A percentile compares a stretch with the other conserved stretches of the same genome.
These are phyloP conservation scores for Ornithorhynchus anatinus DNA, from an alignment of 2,113 vertebrate genomes.

Conservation along the genomic window DNA sequence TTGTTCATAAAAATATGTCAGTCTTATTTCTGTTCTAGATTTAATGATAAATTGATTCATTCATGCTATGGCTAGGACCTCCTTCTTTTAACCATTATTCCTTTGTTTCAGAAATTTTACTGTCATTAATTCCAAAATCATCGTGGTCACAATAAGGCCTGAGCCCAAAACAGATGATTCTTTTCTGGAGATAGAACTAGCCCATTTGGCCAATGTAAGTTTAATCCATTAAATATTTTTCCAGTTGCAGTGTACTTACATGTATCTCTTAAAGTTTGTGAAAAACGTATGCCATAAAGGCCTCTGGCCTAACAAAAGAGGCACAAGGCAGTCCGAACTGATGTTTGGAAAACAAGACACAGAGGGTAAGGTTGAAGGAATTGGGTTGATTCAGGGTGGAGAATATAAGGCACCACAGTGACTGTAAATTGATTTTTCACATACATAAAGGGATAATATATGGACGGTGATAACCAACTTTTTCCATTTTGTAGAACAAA, in stretches of 20 bases:
- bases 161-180: slow-evolving; percentile 88
- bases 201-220: slow-evolving; percentile 96
- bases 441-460: too few species aligned
- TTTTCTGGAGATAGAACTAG: slow-evolving; percentile 94
- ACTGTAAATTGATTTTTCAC: too few species aligned
- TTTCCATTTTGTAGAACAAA: too few species aligned
- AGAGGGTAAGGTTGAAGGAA: not conserved
- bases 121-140: slow-evolving; percentile 96
- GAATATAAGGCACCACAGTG: not conserved
- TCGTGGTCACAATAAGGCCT: slow-evolving; percentile 94
- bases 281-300: not conserved
- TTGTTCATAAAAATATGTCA: not conserved
- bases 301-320: not conserved
- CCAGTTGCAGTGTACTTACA: not conserved
- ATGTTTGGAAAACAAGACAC: not conserved
- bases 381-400: not conserved
- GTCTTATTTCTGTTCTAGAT: too few species aligned
- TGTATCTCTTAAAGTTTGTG: not conserved
- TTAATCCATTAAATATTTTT: not conserved
- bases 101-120: slow-evolving; percentile 89
- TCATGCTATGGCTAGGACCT: not conserved
- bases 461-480: too few species aligned
- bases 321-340: not conserved
- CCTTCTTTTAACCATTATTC: slow-evolving; percentile 8
- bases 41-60: not conserved